A percentile compares a stretch with the other conserved stretches of the same genome.
Conservation (phyloP, 2,797 vertebrate species). For the Cyprinodon diabolis region DNA sequence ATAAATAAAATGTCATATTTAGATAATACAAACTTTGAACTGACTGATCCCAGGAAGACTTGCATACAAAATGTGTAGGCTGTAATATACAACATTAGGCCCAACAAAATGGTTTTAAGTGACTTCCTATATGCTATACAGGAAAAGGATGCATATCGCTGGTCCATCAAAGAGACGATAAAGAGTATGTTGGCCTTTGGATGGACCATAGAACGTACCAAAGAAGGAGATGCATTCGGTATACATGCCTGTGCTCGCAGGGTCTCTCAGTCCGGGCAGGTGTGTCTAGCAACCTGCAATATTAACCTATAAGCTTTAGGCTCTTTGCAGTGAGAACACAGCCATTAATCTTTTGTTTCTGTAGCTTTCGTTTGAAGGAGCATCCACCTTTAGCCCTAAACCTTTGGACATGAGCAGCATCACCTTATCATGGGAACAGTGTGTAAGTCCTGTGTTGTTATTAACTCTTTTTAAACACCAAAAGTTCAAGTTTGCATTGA, state of each 20-base stretch:
- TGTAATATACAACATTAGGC: slow-evolving; percentile 49
- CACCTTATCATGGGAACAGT: slow-evolving; percentile 91
- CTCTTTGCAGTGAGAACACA: background rate
- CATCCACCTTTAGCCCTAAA: slow-evolving; percentile 92
- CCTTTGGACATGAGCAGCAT: slow-evolving; percentile 94
- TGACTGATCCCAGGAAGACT: slow-evolving; percentile 29
- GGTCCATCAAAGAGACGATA: slow-evolving; percentile 92
- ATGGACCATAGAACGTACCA: slow-evolving; percentile 91
- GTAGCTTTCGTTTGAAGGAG: slow-evolving; percentile 91
- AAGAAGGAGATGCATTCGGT: slow-evolving; percentile 87
- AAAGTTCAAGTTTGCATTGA: background rate
- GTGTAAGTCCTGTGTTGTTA: slow-evolving; percentile 81
- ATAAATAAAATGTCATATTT: slow-evolving; percentile 1
- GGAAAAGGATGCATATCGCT: slow-evolving; percentile 96
- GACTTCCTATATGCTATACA: slow-evolving; percentile 48
- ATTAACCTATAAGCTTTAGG: background rate
- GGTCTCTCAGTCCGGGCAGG: slow-evolving; percentile 93
- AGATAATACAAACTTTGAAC: slow-evolving; percentile 19
- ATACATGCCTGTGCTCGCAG: slow-evolving; percentile 81
- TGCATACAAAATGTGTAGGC: slow-evolving; percentile 29
- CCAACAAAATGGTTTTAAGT: background rate
- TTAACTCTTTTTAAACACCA: background rate
- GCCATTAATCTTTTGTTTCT: slow-evolving; percentile 2
- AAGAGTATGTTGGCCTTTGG: slow-evolving; percentile 94
- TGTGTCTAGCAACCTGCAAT: slow-evolving; percentile 42